These are phyloP conservation scores for Pachycephala philippinensis DNA, from an alignment of 2,113 vertebrate species.

Conservation along the genomic window DNA sequence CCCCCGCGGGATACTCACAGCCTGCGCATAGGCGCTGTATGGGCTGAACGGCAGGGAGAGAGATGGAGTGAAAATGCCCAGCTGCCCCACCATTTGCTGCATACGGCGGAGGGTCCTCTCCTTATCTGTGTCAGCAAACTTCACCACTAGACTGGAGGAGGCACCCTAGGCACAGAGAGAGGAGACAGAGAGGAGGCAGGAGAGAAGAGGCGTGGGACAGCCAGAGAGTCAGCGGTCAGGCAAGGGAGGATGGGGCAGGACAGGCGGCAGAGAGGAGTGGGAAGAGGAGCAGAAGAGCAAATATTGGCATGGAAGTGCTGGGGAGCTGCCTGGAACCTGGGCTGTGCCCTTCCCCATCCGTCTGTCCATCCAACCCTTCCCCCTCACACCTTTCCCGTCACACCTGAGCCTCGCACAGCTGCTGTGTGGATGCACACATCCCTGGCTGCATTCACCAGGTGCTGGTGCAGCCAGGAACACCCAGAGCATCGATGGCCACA, in stretches of 20 bases:
- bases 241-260: background rate
- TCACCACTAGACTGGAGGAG: constrained; percentile 98
- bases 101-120: constrained; percentile 95
- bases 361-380: background rate
- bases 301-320: background rate
- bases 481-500: background rate
- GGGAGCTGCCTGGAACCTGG: background rate
- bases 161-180: constrained; percentile 83
- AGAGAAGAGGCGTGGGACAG: constrained; percentile 22
- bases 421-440: background rate
- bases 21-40: constrained; percentile 97
- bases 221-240: background rate
- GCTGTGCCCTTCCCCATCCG: background rate
- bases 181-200: constrained; percentile 55
- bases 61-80: constrained; percentile 95
- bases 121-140: constrained; percentile 99
- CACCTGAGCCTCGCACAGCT: background rate
- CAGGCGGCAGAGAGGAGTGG: background rate
- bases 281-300: constrained; percentile 41
- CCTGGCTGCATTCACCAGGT: background rate
- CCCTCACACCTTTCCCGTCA: background rate
- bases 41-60: constrained; percentile 96
- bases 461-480: background rate
- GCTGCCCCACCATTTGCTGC: constrained; percentile 99
- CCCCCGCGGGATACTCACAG: constrained; percentile 80